phyloP scores from a whole-genome alignment of 64 coral and sea anemone genomes.

The Stylophora pistillata region DNA sequence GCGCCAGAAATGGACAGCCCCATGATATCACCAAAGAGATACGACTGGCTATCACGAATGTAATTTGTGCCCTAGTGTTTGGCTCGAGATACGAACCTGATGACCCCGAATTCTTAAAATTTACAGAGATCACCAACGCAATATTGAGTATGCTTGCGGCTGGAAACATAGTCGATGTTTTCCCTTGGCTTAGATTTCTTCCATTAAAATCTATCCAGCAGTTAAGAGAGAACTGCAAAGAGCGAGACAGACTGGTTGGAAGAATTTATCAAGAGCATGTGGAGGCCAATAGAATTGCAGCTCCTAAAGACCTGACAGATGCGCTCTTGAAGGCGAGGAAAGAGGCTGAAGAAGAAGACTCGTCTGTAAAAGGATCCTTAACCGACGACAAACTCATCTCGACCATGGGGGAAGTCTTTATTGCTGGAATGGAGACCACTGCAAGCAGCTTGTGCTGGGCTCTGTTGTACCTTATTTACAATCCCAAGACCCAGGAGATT shows the following conservation, averaged over 20 bases:
- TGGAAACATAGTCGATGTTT: slow-evolving; percentile 16
- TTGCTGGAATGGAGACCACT: slow-evolving; percentile 50
- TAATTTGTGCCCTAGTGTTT: slow-evolving; percentile 63
- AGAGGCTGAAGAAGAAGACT: slow-evolving; percentile 49
- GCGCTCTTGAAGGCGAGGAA: slow-evolving; percentile 48
- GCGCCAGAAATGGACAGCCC: slow-evolving; percentile 16
- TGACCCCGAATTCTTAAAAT: slow-evolving; percentile 52
- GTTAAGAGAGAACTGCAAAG: background rate
- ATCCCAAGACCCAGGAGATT: slow-evolving; percentile 36
- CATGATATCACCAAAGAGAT: slow-evolving; percentile 34
- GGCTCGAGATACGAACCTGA: slow-evolving; percentile 34
- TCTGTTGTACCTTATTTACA: background rate
- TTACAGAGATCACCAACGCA: background rate
- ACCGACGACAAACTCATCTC: slow-evolving; percentile 38
- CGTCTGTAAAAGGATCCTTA: background rate
- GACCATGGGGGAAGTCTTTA: slow-evolving; percentile 41
- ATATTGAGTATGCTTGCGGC: background rate
- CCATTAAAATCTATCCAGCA: slow-evolving; percentile 42
- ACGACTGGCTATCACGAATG: slow-evolving; percentile 45
- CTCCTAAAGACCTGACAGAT: slow-evolving; percentile 59
- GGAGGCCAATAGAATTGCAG: background rate
- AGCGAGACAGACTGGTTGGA: slow-evolving; percentile 17
- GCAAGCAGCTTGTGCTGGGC: slow-evolving; percentile 44
- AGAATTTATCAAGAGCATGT: slow-evolving; percentile 45
- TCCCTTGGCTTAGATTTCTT: slow-evolving; percentile 40